Base-by-base conservation (phyloP, 2,888 invertebrate genomes). In the Agrochola lota region DNA sequence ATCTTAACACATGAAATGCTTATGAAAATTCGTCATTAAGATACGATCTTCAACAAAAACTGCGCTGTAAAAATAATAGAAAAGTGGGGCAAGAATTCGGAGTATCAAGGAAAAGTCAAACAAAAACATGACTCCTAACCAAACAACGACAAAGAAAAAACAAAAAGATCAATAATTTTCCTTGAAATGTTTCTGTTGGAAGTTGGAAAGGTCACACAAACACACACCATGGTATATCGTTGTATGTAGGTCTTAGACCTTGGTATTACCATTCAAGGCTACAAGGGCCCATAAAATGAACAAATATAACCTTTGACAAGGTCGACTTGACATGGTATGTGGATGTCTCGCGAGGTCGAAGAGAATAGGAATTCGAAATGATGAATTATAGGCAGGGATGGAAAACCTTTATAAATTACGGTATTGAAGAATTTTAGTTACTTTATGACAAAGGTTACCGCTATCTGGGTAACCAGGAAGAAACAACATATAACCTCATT, bases 251-350 rank as follows among this genome's bases (percentile, higher is more conserved):
- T 63, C 66, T 66, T 11, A 59, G 63, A 78, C 87, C 71, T 78
- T 79, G 71, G 60, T 62, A 62, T 59, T 52, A 49, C 57, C 1
- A n/a, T 12, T 7, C 80, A 84, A 84, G 80, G 80, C 20, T 49
- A 64, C 55, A 40, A 74, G 68, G 62, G 62, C 68, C 40, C 46
- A 62, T 66, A 59, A 60, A 79, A 70, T 60, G 5, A 74, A 57
- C 46, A n/a, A n/a, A 68, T 64, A 68, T 59, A 52, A 57, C 62
- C 67, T 71, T 23, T 59, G 30, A 62, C 66, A 78, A 85, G 78
- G 85, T 70, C 55, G 26, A 46, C 4, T 40, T 35, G 30, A 35
- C 12, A 52, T 55, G 6, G n/a, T 15, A 43, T 49, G 46, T 43
- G 5, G n/a, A 30, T 20, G 77, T 35, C n/a, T 46, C 5, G 30